phyloP scores from a whole-genome alignment of 2,113 vertebrate species.

The Strix uralensis region DNA sequence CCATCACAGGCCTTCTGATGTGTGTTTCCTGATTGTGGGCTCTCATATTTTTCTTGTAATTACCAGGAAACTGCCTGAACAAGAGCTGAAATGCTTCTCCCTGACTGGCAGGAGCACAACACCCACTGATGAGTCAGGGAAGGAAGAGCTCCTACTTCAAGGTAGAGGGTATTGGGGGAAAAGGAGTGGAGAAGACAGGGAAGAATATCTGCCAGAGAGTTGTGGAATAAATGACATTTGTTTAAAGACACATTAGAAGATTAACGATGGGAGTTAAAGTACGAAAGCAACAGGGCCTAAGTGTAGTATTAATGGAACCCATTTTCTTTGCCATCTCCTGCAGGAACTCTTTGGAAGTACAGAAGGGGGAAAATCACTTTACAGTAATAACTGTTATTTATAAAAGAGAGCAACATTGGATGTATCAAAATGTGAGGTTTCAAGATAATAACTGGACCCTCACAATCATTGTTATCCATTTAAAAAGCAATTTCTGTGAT shows the following conservation, averaged over 20 bases:
- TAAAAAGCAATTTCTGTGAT: constrained; percentile 70
- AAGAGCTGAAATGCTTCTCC: neutral
- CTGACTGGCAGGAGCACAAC: neutral
- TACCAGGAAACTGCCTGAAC: neutral
- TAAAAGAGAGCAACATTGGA: constrained; percentile 64
- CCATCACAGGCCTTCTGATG: neutral
- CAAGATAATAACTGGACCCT: constrained; percentile 67
- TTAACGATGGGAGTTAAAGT: constrained; percentile 59
- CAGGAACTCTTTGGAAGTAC: constrained; percentile 68
- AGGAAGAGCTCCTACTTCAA: neutral
- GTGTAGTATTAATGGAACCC: constrained; percentile 68
- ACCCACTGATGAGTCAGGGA: constrained; percentile 2
- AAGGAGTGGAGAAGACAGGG: neutral
- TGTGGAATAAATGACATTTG: constrained; percentile 23
- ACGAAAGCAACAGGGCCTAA: constrained; percentile 57
- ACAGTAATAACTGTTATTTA: constrained; percentile 80
- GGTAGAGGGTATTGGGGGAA: neutral
- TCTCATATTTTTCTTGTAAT: neutral
- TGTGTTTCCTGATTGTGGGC: neutral
- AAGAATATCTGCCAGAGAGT: neutral
- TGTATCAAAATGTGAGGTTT: constrained; percentile 72
- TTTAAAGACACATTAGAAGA: constrained; percentile 63
- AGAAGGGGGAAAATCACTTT: constrained; percentile 59
- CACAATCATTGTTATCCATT: constrained; percentile 70
- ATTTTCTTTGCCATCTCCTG: constrained; percentile 74